A percentile compares a stretch with the other conserved stretches of the same genome.
phyloP scores from a whole-genome alignment of 2,888 invertebrate species.

The Parascotia fuliginaria region DNA sequence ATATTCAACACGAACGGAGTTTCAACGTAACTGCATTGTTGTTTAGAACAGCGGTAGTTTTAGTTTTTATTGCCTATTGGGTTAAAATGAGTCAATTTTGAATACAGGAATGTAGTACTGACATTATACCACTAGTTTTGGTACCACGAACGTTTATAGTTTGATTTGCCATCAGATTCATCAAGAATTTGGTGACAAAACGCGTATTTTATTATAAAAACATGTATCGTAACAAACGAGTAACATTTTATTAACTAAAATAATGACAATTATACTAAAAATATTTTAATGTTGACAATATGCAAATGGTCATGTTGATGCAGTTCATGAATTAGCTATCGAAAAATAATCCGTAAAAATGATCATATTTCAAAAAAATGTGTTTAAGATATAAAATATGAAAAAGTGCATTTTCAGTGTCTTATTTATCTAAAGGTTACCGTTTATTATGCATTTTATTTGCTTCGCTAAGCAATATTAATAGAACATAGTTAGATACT shows the following conservation, averaged over 20 bases:
- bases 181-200: no score
- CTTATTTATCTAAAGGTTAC: slow-evolving; percentile 10
- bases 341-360: slow-evolving; percentile 12
- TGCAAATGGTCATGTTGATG: not conserved
- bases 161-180: no score
- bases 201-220: no score
- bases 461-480: slow-evolving; percentile 1
- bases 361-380: slow-evolving; percentile 18
- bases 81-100: not conserved
- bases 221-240: no score
- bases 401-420: slow-evolving; percentile 22
- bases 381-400: slow-evolving; percentile 22
- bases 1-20: not conserved
- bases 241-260: no score
- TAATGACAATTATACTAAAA: no score
- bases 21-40: not conserved
- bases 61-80: not conserved
- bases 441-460: slow-evolving; percentile 27
- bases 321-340: not conserved
- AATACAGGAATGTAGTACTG: not conserved
- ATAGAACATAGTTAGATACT: not conserved
- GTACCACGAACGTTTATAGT: no score
- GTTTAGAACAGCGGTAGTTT: not conserved
- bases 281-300: no score
- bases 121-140: not conserved